These are phyloP conservation scores for Neosalanx taihuensis DNA, from an alignment of 2,797 vertebrate genomes.

Conservation along the genomic window DNA sequence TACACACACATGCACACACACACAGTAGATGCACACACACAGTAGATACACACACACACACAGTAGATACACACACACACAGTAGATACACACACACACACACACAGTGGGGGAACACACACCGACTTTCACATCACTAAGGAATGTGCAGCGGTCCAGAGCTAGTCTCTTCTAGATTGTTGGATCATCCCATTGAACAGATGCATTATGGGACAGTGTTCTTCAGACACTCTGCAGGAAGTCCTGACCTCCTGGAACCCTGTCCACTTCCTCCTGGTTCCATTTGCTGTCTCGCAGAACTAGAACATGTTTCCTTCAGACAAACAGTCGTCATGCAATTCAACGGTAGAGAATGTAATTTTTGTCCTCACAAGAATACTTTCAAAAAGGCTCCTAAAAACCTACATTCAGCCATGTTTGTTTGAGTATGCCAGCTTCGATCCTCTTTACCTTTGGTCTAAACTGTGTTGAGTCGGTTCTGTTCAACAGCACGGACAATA, in stretches of 20 bases:
- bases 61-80: background rate
- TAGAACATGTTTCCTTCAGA: too few relatives aligned
- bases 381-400: conserved; percentile 11
- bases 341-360: conserved; percentile 18
- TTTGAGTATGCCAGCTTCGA: conserved; percentile 49
- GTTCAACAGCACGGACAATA: conserved; percentile 45
- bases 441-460: conserved; percentile 50
- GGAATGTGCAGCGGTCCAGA: background rate
- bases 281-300: too few relatives aligned
- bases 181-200: too few relatives aligned
- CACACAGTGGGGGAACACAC: background rate
- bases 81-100: conserved; percentile 1
- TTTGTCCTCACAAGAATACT: conserved; percentile 18
- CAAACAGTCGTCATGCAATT: too few relatives aligned
- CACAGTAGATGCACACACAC: background rate
- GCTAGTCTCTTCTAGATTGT: too few relatives aligned
- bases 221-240: too few relatives aligned
- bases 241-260: too few relatives aligned
- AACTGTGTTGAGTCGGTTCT: conserved; percentile 49
- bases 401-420: conserved; percentile 43
- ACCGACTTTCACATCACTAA: background rate
- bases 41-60: background rate
- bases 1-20: background rate
- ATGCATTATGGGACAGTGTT: too few relatives aligned
- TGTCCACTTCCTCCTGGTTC: too few relatives aligned